Evolutionary conservation across 2,113 vertebrate species (phyloP).

Genomic region (Brachyistius frenatus): DNA sequence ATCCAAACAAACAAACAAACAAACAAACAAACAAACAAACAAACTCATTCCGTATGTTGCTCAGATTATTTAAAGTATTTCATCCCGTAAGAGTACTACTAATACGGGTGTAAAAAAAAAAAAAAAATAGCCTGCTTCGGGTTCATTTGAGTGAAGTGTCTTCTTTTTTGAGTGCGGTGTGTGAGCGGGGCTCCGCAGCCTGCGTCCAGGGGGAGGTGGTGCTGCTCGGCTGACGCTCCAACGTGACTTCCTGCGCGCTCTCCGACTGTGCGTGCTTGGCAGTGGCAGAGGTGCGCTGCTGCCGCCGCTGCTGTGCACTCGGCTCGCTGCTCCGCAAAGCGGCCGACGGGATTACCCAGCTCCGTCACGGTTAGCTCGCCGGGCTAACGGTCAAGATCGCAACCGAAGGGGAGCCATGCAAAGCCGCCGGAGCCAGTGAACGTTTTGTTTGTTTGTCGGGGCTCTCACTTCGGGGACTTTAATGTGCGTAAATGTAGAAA

Average conservation of each 20-base stretch:
- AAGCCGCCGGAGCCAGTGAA: constrained; percentile 59
- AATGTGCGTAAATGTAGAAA: constrained; percentile 34
- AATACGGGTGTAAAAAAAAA: no score
- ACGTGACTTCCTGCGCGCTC: background rate
- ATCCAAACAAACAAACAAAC: no score
- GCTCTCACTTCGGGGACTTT: constrained; percentile 44
- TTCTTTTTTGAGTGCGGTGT: no score
- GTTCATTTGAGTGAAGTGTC: no score
- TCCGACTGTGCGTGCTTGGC: background rate
- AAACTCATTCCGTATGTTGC: no score
- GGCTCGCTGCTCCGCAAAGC: constrained; percentile 48
- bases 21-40: no score
- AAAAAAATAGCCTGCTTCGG: no score
- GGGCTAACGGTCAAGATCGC: constrained; percentile 62
- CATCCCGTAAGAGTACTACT: no score
- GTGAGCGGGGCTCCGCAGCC: no score
- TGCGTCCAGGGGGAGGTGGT: constrained; percentile 58
- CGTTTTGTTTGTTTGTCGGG: constrained; percentile 39
- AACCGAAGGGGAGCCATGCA: constrained; percentile 55
- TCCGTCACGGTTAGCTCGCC: constrained; percentile 65
- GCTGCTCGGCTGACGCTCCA: constrained; percentile 40
- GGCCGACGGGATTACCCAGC: constrained; percentile 65
- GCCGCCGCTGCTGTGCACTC: constrained; percentile 37
- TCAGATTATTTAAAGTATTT: no score
- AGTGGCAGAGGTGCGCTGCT: constrained; percentile 56